Evolutionary conservation across 2,113 vertebrate genomes (phyloP), one percentile per base, ranked within the genome.

Genomic region (Ictalurus punctatus): DNA sequence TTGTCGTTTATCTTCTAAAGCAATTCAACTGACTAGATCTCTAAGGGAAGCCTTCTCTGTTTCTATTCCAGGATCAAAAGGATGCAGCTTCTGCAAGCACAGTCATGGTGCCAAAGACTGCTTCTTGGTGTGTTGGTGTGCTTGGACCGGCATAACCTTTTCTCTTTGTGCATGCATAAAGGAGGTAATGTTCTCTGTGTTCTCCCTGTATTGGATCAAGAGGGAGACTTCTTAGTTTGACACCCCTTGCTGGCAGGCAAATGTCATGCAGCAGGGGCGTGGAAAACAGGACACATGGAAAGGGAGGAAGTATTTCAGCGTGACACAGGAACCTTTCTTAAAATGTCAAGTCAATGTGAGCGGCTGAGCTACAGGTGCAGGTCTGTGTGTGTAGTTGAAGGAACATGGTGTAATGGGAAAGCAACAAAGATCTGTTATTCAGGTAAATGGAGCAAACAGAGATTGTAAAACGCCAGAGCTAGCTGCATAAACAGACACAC

Each of bases 121-220:
- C 44, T 54, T 84, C 27, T 25, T 84, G 73, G 71, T 73, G 54
- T 61, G 67, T n/a, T 37, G 23, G 14, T 67, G 58, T 83, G 86
- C n/a, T 67, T n/a, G 21, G 21, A 85, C 13, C n/a, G 23, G 79
- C 23, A 25, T 94, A 94, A 95, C 94, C 94, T 96, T 96, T 95
- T 83, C 44, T 16, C 58, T 63, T 83, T 83, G 81, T 93, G 93
- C 90, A 89, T 63, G 30, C 90, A 86, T 87, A 25, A 92, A 94
- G 89, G 92, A 90, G 88, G 89, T 91, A 83, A 92, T 86, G 78
- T 91, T 92, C 87, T 92, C 91, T 30, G 84, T 83, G 91, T 92
- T 93, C 89, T 78, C 58, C 34, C 81, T 83, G 81, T 83, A 63
- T 83, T 83, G 79, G 87, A 40, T 88, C 89, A 90, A 86, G 16